Evolutionary conservation across 1,140 invertebrate species (phyloP).

Genomic region (Cydia amplana): DNA sequence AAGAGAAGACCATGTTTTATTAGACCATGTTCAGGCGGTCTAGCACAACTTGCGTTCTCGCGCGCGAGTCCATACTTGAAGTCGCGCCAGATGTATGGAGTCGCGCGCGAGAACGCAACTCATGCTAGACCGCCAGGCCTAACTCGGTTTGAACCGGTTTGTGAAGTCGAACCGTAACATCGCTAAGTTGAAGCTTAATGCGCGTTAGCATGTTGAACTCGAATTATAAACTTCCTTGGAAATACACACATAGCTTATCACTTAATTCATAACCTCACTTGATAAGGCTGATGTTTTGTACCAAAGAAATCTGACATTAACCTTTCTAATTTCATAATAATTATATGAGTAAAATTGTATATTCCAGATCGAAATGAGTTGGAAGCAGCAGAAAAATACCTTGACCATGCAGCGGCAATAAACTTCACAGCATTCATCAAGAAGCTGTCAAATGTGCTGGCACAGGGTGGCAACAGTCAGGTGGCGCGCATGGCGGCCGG

Average conservation of each 20-base stretch:
- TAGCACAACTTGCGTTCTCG: too few relatives aligned
- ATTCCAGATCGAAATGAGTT: slow-evolving; percentile 95
- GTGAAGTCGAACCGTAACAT: too few relatives aligned
- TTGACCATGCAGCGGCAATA: slow-evolving; percentile 94
- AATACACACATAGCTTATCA: slow-evolving; percentile 21
- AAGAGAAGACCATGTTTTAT: too few relatives aligned
- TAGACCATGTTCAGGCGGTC: too few relatives aligned
- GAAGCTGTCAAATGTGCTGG: slow-evolving; percentile 95
- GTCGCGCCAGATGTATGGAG: too few relatives aligned
- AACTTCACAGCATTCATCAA: slow-evolving; percentile 97
- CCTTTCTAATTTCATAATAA: slow-evolving; percentile 8
- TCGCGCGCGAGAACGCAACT: too few relatives aligned
- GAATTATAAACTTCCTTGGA: background rate
- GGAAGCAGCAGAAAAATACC: slow-evolving; percentile 93
- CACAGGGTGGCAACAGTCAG: slow-evolving; percentile 91
- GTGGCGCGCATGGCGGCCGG: slow-evolving; percentile 99
- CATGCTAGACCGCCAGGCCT: too few relatives aligned
- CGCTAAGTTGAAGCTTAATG: background rate
- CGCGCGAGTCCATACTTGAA: too few relatives aligned
- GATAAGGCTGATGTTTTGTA: slow-evolving; percentile 36
- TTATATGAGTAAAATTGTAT: background rate
- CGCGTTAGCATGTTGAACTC: background rate
- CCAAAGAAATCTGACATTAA: background rate
- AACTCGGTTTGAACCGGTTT: too few relatives aligned
- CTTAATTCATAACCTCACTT: slow-evolving; percentile 35